phyloP scores from a whole-genome alignment of 2,888 invertebrate species.

The Hydroisotoma schaefferi region DNA sequence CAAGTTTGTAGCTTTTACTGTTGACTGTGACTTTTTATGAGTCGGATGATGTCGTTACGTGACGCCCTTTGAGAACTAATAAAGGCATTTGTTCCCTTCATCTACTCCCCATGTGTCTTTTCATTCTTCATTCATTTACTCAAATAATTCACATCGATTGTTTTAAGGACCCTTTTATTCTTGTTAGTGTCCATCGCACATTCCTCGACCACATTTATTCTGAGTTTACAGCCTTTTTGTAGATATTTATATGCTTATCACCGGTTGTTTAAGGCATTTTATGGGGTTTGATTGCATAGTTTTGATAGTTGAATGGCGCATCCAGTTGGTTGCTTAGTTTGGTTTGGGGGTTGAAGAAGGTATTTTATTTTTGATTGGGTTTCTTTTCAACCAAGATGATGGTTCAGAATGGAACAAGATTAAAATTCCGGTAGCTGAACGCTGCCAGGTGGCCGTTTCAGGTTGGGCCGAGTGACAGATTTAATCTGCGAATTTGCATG shows the following conservation, averaged over 20 bases:
- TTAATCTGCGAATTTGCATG: slow-evolving; percentile 13
- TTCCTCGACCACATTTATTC: slow-evolving; percentile 1
- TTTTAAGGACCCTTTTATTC: slow-evolving; percentile 1
- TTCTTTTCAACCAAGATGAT: too few species aligned
- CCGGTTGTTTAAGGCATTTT: too few species aligned
- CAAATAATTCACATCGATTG: slow-evolving; percentile 2
- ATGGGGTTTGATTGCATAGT: too few species aligned
- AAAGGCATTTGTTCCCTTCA: slow-evolving; percentile 11
- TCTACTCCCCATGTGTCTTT: not conserved
- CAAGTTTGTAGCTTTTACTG: not conserved
- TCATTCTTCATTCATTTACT: not conserved
- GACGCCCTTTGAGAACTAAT: slow-evolving; percentile 10
- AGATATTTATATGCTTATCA: too few species aligned
- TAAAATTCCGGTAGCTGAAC: slow-evolving; percentile 13
- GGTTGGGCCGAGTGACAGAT: slow-evolving; percentile 9
- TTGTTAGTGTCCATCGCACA: slow-evolving; percentile 1
- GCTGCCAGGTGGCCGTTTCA: slow-evolving; percentile 12
- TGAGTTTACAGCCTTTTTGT: not conserved
- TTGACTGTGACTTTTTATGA: slow-evolving; percentile 8
- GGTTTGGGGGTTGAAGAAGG: not conserved
- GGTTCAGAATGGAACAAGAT: slow-evolving; percentile 5
- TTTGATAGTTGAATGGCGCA: too few species aligned
- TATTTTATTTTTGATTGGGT: not conserved
- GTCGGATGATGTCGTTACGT: slow-evolving; percentile 7
- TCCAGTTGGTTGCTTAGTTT: not conserved